Evolutionary conservation across 2,888 invertebrate genomes (phyloP).

Genomic region (Drosophila diplacantha): DNA sequence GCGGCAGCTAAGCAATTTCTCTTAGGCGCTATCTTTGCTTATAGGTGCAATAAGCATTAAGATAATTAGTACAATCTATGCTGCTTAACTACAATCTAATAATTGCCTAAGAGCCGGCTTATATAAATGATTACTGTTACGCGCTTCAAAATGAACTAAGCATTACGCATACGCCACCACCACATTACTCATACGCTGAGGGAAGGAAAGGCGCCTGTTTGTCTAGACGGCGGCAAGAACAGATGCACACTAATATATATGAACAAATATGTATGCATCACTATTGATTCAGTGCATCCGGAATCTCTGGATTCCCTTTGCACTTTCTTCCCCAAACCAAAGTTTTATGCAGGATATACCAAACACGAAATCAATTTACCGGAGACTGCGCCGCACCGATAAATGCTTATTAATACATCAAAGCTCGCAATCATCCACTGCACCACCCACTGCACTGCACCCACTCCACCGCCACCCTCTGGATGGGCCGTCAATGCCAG

Average conservation of each 20-base stretch:
- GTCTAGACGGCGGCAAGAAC: slow-evolving; percentile 58
- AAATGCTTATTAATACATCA: slow-evolving; percentile 39
- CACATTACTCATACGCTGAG: slow-evolving; percentile 61
- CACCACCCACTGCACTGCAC: slow-evolving; percentile 1
- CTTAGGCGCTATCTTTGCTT: neutral
- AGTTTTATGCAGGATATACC: slow-evolving; percentile 36
- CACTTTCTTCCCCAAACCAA: slow-evolving; percentile 16
- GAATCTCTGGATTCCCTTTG: neutral
- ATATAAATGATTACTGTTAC: too few relatives aligned
- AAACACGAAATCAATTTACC: slow-evolving; percentile 49
- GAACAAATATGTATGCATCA: neutral
- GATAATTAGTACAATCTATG: neutral
- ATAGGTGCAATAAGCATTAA: neutral
- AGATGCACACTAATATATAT: neutral
- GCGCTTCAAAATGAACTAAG: slow-evolving; percentile 4
- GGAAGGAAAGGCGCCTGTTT: slow-evolving; percentile 49
- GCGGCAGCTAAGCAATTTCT: slow-evolving; percentile 4
- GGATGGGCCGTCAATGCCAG: slow-evolving; percentile 35
- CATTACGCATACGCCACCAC: slow-evolving; percentile 60
- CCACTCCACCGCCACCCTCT: slow-evolving; percentile 2
- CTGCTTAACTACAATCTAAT: neutral
- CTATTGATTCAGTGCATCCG: neutral
- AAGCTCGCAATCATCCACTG: slow-evolving; percentile 9
- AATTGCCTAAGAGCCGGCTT: neutral
- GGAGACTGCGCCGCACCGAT: slow-evolving; percentile 36